Percentiles rank a stretch among this genome's conserved stretches.
Evolutionary conservation across 2,113 vertebrate genomes (phyloP).

Genomic region (Lycaon pictus): DNA sequence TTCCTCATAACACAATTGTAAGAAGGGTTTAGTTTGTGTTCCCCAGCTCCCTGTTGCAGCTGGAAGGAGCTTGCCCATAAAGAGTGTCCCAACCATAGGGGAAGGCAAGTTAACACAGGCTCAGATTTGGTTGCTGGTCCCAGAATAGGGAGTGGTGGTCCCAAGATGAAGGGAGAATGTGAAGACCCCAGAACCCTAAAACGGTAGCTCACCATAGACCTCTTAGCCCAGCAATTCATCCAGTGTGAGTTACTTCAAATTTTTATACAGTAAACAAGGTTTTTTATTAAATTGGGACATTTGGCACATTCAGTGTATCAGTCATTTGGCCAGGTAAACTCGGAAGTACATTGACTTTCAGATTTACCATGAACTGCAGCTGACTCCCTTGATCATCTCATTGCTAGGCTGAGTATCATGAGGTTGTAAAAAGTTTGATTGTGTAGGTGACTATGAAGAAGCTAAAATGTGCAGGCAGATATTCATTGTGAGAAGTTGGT

Average conservation of each 20-base stretch:
- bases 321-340: not conserved
- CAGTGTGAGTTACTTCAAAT: not conserved
- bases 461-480: not conserved
- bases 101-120: not conserved
- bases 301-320: not conserved
- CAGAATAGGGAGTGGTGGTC: not conserved
- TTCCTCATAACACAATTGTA: not conserved
- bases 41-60: not conserved
- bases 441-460: not conserved
- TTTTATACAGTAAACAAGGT: not conserved
- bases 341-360: not conserved
- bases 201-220: not conserved
- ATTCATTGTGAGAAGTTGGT: not conserved
- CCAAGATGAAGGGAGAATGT: not conserved
- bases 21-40: not conserved
- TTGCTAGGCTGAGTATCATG: not conserved
- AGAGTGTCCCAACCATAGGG: rapidly evolving
- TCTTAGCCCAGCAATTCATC: not conserved
- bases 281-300: not conserved
- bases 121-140: not conserved
- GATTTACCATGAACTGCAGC: too few species aligned
- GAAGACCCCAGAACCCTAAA: not conserved
- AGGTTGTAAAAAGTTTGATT: not conserved
- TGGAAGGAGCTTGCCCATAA: not conserved
- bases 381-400: not conserved